Evolutionary conservation across 1,140 invertebrate species (phyloP).

Genomic region (Euschistus heros): DNA sequence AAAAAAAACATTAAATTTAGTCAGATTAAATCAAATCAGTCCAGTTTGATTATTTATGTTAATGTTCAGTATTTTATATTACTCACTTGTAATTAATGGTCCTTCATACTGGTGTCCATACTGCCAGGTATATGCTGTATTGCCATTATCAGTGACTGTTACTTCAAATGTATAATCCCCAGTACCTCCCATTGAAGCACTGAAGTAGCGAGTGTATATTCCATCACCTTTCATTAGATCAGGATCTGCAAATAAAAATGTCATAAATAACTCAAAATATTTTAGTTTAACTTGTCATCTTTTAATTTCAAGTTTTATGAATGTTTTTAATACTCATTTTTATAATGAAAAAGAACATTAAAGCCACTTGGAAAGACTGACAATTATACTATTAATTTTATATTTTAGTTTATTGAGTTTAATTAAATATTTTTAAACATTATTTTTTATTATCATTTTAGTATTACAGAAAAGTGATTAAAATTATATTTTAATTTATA

Average conservation of each 20-base stretch:
- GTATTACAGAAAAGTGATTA: neutral
- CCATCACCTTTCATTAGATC: conserved; percentile 54
- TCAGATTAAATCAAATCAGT: no score
- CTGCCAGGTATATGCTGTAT: conserved; percentile 39
- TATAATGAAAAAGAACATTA: no score
- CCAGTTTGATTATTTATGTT: no score
- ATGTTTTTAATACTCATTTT: no score
- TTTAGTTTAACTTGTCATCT: no score
- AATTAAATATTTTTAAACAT: no score
- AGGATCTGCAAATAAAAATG: conserved; percentile 40
- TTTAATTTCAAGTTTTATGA: no score
- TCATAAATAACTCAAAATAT: neutral
- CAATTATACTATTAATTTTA: no score
- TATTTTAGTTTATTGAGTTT: no score
- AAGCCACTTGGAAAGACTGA: no score
- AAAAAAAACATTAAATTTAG: no score
- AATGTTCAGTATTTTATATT: neutral
- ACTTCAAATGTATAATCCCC: conserved; percentile 44
- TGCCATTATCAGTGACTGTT: conserved; percentile 39
- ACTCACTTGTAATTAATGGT: conserved; percentile 20
- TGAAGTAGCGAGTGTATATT: conserved; percentile 52
- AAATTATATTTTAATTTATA: conserved; percentile 16
- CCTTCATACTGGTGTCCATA: conserved; percentile 25
- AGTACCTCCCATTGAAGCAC: conserved; percentile 36
- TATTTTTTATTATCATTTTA: no score